Percentiles rank a stretch among this genome's conserved stretches.
Conservation (phyloP, 2,888 invertebrate genomes). For the Hemicrepidius hirtus region DNA sequence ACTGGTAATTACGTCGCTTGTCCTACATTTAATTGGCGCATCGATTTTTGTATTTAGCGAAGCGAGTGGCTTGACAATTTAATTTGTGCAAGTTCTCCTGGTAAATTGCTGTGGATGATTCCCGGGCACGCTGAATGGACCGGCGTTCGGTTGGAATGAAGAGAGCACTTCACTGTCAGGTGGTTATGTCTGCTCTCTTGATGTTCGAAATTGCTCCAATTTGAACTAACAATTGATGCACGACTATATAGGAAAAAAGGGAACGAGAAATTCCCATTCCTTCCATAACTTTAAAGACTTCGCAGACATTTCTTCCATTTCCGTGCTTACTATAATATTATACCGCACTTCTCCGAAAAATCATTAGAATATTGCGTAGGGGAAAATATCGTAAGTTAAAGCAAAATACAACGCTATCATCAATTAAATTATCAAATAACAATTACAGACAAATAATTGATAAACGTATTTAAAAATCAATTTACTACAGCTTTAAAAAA, state of each 20-base stretch:
- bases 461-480: no score
- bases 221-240: conserved; percentile 66
- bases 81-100: conserved; percentile 70
- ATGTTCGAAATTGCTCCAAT: conserved; percentile 71
- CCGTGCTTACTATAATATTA: conserved; percentile 27
- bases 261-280: conserved; percentile 60
- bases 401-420: neutral
- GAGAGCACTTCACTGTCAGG: conserved; percentile 71
- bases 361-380: conserved; percentile 12
- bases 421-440: neutral
- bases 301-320: conserved; percentile 36
- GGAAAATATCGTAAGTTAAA: neutral
- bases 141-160: conserved; percentile 66
- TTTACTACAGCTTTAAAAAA: no score
- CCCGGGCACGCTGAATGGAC: conserved; percentile 64
- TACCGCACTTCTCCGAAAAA: neutral
- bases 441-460: no score
- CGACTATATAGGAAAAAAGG: conserved; percentile 47
- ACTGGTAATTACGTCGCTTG: conserved; percentile 50
- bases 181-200: conserved; percentile 72
- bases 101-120: conserved; percentile 71
- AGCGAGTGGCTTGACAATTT: conserved; percentile 69
- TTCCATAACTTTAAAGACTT: conserved; percentile 46
- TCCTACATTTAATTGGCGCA: conserved; percentile 59
- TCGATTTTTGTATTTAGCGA: conserved; percentile 62